A percentile compares a stretch with the other conserved stretches of the same genome.
These are phyloP conservation scores for Picathartes gymnocephalus DNA, from an alignment of 2,113 vertebrate genomes.

Conservation along the genomic window DNA sequence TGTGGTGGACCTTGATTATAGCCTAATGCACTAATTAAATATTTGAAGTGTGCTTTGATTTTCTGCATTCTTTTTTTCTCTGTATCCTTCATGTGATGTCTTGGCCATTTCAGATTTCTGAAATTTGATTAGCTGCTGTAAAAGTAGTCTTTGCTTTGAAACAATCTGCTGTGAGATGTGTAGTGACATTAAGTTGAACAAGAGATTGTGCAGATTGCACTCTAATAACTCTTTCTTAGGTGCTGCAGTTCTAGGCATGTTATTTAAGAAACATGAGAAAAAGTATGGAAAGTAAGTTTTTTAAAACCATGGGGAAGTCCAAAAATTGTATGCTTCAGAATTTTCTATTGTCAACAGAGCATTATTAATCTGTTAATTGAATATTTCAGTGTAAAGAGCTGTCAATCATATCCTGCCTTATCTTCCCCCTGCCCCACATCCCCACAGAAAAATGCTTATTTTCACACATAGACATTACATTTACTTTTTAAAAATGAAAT, in stretches of 20 bases:
- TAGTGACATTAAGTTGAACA: neutral
- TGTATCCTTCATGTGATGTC: neutral
- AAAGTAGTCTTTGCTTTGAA: neutral
- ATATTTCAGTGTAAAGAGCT: neutral
- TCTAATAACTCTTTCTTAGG: neutral
- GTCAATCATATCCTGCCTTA: neutral
- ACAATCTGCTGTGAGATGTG: neutral
- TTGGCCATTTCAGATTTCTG: neutral
- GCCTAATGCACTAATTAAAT: neutral
- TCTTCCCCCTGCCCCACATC: neutral
- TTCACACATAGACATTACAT: neutral
- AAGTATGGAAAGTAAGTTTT: neutral
- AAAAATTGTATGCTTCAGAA: neutral
- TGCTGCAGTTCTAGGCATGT: neutral
- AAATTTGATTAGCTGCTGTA: neutral
- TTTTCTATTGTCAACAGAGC: neutral
- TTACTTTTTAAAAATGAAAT: neutral
- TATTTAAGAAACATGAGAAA: neutral
- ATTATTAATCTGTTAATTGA: conserved; percentile 18
- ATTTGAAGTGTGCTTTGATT: neutral
- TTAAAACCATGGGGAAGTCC: neutral
- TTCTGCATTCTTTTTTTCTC: neutral
- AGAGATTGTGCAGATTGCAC: neutral
- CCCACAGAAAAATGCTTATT: neutral
- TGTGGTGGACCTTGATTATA: neutral